A percentile compares a stretch with the other conserved stretches of the same genome.
Evolutionary conservation across 1,140 invertebrate species (phyloP).

Genomic region (Pseudoatta argentina): DNA sequence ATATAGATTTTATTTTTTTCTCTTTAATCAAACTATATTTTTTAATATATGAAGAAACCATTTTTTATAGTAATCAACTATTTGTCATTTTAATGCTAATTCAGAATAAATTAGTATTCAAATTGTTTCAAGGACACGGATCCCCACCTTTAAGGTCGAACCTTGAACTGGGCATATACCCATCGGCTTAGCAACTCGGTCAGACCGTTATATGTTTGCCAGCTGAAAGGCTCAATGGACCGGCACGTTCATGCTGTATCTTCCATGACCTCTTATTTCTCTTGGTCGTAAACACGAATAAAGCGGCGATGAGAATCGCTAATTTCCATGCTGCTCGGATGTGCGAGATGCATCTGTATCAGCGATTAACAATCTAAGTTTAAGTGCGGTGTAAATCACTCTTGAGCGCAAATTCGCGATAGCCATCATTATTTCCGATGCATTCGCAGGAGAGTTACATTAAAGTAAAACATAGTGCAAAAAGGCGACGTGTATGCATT

Average conservation of each 20-base stretch:
- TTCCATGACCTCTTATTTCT: constrained; percentile 70
- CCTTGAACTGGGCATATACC: constrained; percentile 54
- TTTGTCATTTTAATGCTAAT: neutral
- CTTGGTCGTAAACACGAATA: constrained; percentile 50
- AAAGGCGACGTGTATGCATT: neutral
- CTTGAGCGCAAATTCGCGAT: neutral
- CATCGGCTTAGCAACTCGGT: constrained; percentile 77
- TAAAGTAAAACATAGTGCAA: constrained; percentile 1
- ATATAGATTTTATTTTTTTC: neutral
- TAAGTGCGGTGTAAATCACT: constrained; percentile 23
- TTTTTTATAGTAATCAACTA: neutral
- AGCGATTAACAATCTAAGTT: neutral
- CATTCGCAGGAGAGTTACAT: neutral
- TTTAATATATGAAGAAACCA: neutral
- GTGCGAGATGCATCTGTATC: neutral
- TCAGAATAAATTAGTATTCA: constrained; percentile 10
- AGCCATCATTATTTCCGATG: constrained; percentile 1
- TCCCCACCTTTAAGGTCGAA: constrained; percentile 75
- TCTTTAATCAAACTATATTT: neutral
- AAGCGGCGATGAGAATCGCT: constrained; percentile 18
- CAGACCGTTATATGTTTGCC: constrained; percentile 82
- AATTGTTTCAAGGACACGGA: constrained; percentile 79
- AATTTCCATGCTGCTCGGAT: neutral
- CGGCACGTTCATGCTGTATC: constrained; percentile 73
- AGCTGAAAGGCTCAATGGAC: constrained; percentile 81